Base-by-base conservation (phyloP, 2,113 vertebrate genomes). In the Podilymbus podiceps region DNA sequence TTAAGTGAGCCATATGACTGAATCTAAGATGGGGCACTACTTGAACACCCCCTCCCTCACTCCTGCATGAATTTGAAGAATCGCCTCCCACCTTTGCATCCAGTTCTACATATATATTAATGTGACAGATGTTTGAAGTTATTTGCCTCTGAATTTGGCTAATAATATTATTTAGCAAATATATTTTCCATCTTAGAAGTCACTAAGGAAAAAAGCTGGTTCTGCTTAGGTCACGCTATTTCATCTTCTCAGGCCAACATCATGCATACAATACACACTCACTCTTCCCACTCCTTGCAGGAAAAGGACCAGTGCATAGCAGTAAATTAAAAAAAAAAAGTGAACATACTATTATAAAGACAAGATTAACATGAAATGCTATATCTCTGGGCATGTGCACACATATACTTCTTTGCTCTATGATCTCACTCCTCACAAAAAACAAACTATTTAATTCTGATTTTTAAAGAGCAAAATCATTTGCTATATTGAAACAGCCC, bases 391-490 rank as follows among this genome's bases (percentile, higher is more conserved):
- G 87, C 91, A 95, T 52, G 69, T 85, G 85, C 89, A 95, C 33
- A 25, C 20, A 5, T 68, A 35, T 21, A 31, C 83, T 91, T 85
- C 80, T 89, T 50, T 97, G 85, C 89, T 95, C 42, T 8, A 4
- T 49, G 91, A 74, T 88, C 93, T 96, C 59, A 94, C 55, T 80
- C 52, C 52, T 83, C n/a, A 59, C 49, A 89, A 94, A 97, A 93
- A 84, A 86, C 92, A 96, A 98, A 97, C 97, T 98, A 86, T 97
- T 98, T 98, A 98, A 98, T 98, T 98, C 96, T 98, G 97, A 98
- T 97, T 98, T 98, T 98, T 98, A 98, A 98, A 98, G 97, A 98
- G 98, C 97, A 98, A 98, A 97, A 98, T 98, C 98, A 98, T 98
- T 98, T 98, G 89, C 96, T 98, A 91, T 97, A 96, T 97, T 97